phyloP scores from a whole-genome alignment of 2,113 vertebrate genomes.

The Leptosomus discolor region DNA sequence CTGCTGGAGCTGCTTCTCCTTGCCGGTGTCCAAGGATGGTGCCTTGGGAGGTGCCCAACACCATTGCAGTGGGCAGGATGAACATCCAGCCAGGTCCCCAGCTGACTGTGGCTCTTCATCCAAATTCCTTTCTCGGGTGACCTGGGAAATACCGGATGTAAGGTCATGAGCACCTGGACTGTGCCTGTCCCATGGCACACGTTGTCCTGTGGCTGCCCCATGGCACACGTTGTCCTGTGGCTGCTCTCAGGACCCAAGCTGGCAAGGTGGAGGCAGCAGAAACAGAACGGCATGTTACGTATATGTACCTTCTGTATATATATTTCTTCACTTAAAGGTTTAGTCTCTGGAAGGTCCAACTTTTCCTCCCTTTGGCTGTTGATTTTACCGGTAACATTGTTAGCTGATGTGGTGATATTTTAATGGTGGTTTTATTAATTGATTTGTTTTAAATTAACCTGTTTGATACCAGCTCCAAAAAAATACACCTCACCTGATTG shows the following conservation, averaged over 20 bases:
- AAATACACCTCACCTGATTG: not conserved
- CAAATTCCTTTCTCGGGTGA: not conserved
- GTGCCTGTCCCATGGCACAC: accelerated
- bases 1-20: not conserved
- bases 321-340: not conserved
- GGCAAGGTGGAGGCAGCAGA: not conserved
- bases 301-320: too few relatives aligned
- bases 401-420: not conserved
- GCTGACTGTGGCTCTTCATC: not conserved
- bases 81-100: not conserved
- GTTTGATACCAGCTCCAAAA: not conserved
- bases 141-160: accelerated
- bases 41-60: not conserved
- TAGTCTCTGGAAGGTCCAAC: not conserved
- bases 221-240: accelerated
- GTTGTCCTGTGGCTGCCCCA: too few relatives aligned
- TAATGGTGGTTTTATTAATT: not conserved
- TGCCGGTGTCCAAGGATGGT: accelerated
- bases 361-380: not conserved
- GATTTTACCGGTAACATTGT: not conserved
- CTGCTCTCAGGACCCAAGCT: not conserved
- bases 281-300: not conserved
- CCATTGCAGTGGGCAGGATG: accelerated
- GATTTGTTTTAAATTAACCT: not conserved
- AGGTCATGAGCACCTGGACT: accelerated